Conservation (phyloP, 2,888 invertebrate species). For the Achlya flavicornis region DNA sequence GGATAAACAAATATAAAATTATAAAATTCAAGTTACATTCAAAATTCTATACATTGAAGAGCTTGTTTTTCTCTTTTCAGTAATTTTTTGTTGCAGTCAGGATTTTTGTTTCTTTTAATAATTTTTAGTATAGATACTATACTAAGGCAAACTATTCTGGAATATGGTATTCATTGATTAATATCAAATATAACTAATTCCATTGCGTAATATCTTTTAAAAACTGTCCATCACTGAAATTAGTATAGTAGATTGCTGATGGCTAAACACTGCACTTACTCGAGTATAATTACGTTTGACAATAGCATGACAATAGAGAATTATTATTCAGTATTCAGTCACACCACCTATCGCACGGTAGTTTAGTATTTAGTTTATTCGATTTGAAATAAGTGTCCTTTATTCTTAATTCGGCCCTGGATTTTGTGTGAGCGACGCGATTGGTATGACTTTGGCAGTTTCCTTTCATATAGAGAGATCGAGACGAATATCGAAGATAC, state of each 20-base stretch:
- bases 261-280: conserved; percentile 12
- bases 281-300: conserved; percentile 44
- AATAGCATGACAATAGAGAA: conserved; percentile 42
- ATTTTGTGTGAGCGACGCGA: neutral
- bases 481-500: no score
- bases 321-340: conserved; percentile 24
- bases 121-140: no score
- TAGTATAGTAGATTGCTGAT: neutral
- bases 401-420: neutral
- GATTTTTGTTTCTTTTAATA: no score
- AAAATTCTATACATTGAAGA: no score
- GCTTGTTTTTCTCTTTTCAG: no score
- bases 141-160: no score
- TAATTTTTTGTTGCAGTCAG: no score
- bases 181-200: neutral
- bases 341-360: conserved; percentile 16
- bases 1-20: no score
- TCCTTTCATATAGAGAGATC: no score
- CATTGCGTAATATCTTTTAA: neutral
- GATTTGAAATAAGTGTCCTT: neutral
- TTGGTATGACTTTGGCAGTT: neutral
- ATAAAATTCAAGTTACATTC: no score
- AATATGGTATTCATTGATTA: no score
- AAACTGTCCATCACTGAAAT: neutral
- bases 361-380: conserved; percentile 18